A percentile compares a stretch with the other conserved stretches of the same genome.
Conservation (phyloP, 2,888 invertebrate species). For the Metallyticus violacea region DNA sequence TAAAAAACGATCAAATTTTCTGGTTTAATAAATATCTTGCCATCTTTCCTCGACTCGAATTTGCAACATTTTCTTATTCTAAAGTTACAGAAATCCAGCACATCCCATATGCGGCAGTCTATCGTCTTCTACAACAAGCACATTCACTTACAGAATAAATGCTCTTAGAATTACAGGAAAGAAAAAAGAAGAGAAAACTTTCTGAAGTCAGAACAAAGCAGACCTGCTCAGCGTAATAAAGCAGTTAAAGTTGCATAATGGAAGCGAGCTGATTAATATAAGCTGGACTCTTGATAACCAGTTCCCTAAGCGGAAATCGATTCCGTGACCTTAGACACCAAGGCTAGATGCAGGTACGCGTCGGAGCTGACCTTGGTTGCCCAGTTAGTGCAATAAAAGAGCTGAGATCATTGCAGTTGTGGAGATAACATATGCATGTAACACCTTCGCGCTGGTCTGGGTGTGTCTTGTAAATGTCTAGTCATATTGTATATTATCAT, state of each 20-base stretch:
- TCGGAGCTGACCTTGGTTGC: not conserved
- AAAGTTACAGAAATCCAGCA: no score
- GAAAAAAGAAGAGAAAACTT: no score
- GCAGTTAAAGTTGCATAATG: not conserved
- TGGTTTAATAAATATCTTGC: no score
- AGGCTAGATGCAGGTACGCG: not conserved
- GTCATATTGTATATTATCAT: not conserved
- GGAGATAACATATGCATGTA: not conserved
- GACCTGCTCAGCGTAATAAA: not conserved
- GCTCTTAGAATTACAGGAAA: no score
- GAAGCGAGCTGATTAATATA: not conserved
- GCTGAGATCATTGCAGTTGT: not conserved
- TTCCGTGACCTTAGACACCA: not conserved
- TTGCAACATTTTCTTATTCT: no score
- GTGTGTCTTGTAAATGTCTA: not conserved
- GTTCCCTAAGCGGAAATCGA: not conserved
- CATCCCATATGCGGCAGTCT: no score
- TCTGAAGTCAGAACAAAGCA: not conserved
- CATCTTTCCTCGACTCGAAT: no score
- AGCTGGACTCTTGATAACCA: not conserved
- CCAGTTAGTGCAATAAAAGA: not conserved
- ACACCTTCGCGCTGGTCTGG: not conserved
- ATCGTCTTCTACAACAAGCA: no score
- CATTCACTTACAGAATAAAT: no score
- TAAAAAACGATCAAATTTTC: no score